A percentile compares a stretch with the other conserved stretches of the same genome.
phyloP scores from a whole-genome alignment of 2,113 vertebrate genomes.

The Mustela nigripes region DNA sequence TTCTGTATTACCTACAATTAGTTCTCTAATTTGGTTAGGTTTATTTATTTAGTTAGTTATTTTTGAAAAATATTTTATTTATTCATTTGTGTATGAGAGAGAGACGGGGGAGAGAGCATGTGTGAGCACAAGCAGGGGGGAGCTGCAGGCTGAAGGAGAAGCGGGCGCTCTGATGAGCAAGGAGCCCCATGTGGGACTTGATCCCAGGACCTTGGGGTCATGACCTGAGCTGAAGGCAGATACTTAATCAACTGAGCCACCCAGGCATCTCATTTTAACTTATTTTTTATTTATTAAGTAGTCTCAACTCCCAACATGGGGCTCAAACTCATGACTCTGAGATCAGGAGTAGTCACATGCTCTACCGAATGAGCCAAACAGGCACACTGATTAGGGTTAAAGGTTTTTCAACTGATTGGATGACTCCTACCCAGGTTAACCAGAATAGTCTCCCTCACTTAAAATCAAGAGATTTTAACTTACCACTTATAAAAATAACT shows the following conservation, averaged over 20 bases:
- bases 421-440: not conserved
- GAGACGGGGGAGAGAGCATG: not conserved
- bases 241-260: not conserved
- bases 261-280: not conserved
- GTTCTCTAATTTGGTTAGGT: not conserved
- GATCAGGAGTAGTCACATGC: not conserved
- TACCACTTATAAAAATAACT: not conserved
- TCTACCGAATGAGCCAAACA: not conserved
- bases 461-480: not conserved
- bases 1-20: not conserved
- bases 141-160: not conserved
- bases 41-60: not conserved
- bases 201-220: not conserved
- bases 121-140: too few species aligned
- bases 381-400: not conserved
- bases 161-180: too few species aligned
- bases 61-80: not conserved
- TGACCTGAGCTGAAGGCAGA: not conserved
- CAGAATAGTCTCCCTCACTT: not conserved
- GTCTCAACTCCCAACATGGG: not conserved
- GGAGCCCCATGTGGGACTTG: not conserved
- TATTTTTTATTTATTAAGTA: not conserved
- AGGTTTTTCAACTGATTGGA: not conserved
- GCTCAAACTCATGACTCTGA: not conserved
- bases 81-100: not conserved